Evolutionary conservation across 2,888 invertebrate genomes (phyloP).

Genomic region (Oligia strigilis): DNA sequence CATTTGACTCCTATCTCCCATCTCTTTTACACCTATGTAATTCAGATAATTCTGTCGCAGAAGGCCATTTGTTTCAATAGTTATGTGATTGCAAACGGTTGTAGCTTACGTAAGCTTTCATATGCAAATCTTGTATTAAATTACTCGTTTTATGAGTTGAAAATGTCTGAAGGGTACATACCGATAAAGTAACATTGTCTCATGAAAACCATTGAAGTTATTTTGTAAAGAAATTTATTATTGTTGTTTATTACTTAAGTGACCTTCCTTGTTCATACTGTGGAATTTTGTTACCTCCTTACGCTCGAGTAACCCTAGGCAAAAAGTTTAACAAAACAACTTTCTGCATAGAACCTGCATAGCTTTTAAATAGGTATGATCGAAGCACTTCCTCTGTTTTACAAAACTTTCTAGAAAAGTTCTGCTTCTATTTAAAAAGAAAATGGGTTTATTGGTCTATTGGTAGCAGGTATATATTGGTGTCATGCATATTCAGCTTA

Average conservation of each 20-base stretch:
- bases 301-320: no score
- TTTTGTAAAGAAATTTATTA: conserved; percentile 10
- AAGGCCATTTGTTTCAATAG: conserved; percentile 64
- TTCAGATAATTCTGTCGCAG: conserved; percentile 65
- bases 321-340: not conserved
- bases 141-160: conserved; percentile 52
- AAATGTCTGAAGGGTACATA: conserved; percentile 11
- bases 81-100: conserved; percentile 74
- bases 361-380: not conserved
- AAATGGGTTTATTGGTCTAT: not conserved
- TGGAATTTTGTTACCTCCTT: not conserved
- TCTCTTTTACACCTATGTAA: conserved; percentile 71
- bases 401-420: not conserved
- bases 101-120: conserved; percentile 70
- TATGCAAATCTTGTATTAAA: conserved; percentile 68
- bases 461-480: not conserved
- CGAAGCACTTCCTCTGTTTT: not conserved
- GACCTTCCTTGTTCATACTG: not conserved
- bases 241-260: conserved; percentile 11
- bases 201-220: conserved; percentile 15
- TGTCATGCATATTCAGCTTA: not conserved
- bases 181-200: conserved; percentile 33
- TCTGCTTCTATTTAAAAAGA: not conserved
- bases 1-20: conserved; percentile 79
- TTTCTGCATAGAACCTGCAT: not conserved